phyloP scores from a whole-genome alignment of 2,797 vertebrate genomes.

The Chrosomus eos region DNA sequence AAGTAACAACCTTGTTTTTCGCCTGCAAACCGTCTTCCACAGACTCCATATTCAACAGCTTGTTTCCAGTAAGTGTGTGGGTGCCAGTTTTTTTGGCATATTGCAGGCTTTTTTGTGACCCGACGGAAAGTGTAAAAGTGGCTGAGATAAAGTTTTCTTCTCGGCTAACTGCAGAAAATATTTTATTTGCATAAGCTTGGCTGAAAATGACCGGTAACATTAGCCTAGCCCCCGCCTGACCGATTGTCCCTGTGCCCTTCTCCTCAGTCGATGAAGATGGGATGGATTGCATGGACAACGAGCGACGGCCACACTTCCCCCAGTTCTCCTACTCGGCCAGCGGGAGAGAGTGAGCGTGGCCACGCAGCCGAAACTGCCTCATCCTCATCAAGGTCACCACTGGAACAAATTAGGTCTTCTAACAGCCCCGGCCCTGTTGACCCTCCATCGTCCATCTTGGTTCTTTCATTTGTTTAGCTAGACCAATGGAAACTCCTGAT shows the following conservation, averaged over 20 bases:
- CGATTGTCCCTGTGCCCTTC: conserved; percentile 17
- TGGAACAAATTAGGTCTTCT: conserved; percentile 78
- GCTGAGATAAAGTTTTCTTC: conserved; percentile 36
- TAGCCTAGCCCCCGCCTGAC: not conserved
- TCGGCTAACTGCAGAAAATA: conserved; percentile 7
- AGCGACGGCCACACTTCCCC: conserved; percentile 95
- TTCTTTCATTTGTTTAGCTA: conserved; percentile 56
- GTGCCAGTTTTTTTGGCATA: conserved; percentile 48
- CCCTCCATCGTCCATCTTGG: conserved; percentile 50
- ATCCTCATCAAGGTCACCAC: conserved; percentile 77
- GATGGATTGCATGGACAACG: conserved; percentile 96
- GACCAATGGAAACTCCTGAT: conserved; percentile 45
- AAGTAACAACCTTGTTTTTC: conserved; percentile 33
- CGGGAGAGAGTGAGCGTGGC: conserved; percentile 90
- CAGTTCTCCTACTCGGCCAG: conserved; percentile 99
- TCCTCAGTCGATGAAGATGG: conserved; percentile 93
- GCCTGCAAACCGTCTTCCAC: conserved; percentile 36
- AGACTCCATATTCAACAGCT: conserved; percentile 25
- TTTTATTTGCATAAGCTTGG: not conserved
- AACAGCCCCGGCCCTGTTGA: conserved; percentile 50
- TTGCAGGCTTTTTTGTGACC: conserved; percentile 31
- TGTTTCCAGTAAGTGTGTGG: conserved; percentile 49
- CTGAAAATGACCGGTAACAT: not conserved
- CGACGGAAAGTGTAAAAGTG: conserved; percentile 17
- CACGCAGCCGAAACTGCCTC: conserved; percentile 71